phyloP scores from a whole-genome alignment of 2,888 invertebrate genomes.

The Drosophila ezoana region DNA sequence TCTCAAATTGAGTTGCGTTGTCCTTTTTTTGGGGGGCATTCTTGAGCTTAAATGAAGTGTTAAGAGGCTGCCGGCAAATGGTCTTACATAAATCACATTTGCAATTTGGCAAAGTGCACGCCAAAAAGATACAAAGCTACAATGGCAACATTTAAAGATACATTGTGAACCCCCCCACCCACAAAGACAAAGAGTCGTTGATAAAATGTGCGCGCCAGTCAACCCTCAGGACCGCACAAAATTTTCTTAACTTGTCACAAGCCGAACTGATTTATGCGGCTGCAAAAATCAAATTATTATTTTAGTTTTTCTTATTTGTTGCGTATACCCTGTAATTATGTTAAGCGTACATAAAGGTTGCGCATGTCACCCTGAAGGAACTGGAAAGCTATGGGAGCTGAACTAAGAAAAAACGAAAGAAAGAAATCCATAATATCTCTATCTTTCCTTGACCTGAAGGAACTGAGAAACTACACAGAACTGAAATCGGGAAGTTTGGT shows the following conservation, averaged over 20 bases:
- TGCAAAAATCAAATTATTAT: slow-evolving; percentile 72
- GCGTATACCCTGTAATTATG: slow-evolving; percentile 33
- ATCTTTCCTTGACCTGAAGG: no score
- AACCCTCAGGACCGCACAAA: slow-evolving; percentile 44
- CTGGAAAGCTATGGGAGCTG: neutral
- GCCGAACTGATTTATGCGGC: slow-evolving; percentile 64
- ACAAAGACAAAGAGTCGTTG: slow-evolving; percentile 24
- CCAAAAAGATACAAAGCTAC: slow-evolving; percentile 37
- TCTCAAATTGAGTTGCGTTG: slow-evolving; percentile 25
- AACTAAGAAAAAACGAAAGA: neutral
- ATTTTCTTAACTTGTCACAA: slow-evolving; percentile 54
- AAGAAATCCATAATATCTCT: no score
- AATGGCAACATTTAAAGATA: slow-evolving; percentile 43
- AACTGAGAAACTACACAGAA: neutral
- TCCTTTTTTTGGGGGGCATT: slow-evolving; percentile 19
- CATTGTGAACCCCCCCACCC: slow-evolving; percentile 13
- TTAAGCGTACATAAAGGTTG: neutral
- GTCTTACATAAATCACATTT: slow-evolving; percentile 70
- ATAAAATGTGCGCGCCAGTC: slow-evolving; percentile 18
- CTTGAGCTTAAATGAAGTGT: slow-evolving; percentile 75
- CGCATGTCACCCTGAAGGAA: neutral
- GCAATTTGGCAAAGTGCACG: slow-evolving; percentile 79
- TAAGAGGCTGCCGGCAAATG: slow-evolving; percentile 61
- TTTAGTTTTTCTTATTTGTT: slow-evolving; percentile 24
- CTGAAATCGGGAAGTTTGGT: no score